Conservation (phyloP, 2,113 vertebrate genomes). For the Tinamus guttatus region DNA sequence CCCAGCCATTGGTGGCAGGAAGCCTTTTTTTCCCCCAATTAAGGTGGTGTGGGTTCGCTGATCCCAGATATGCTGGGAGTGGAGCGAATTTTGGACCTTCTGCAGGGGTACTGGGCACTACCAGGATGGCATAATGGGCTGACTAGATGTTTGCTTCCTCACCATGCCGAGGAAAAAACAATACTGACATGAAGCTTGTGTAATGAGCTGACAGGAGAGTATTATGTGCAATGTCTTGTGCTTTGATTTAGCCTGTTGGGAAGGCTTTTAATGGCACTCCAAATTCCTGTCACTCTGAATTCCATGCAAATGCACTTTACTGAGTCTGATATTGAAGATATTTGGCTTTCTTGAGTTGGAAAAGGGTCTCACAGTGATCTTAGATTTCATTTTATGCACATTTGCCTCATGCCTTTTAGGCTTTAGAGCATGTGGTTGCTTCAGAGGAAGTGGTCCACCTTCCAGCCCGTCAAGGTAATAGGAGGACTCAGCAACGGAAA, state of each 20-base stretch:
- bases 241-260: not conserved
- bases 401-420: not conserved
- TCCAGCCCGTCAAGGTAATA: not conserved
- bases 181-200: not conserved
- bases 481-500: not conserved
- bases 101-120: not conserved
- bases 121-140: not conserved
- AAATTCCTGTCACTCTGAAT: not conserved
- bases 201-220: not conserved
- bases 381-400: not conserved
- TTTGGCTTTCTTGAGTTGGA: not conserved
- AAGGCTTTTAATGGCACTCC: not conserved
- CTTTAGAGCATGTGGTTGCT: not conserved
- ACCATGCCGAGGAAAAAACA: not conserved
- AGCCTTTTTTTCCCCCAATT: not conserved
- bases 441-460: not conserved
- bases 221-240: not conserved
- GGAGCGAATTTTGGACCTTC: not conserved
- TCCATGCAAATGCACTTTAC: not conserved
- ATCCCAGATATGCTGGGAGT: not conserved
- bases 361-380: not conserved
- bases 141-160: not conserved
- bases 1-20: not conserved
- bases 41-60: rapidly evolving
- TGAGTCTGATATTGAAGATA: not conserved